Percentiles rank a stretch among this genome's conserved stretches.
Evolutionary conservation across 2,113 vertebrate species (phyloP).

Genomic region (Leucoraja erinaceus): DNA sequence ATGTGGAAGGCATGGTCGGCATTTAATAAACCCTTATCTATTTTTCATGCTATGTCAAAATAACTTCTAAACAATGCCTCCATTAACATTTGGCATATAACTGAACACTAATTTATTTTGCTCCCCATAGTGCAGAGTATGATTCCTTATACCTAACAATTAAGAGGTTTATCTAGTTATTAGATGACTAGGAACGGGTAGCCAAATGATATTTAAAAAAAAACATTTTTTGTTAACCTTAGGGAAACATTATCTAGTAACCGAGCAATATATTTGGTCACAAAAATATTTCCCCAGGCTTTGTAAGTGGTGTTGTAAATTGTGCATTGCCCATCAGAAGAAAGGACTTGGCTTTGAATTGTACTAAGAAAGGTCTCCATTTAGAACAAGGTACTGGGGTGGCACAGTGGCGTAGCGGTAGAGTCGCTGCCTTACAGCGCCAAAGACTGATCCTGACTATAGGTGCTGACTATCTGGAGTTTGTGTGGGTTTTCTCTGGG

Average conservation of each 20-base stretch:
- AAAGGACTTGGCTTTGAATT: neutral
- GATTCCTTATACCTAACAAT: slow-evolving; percentile 29
- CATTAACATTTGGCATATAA: slow-evolving; percentile 21
- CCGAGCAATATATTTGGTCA: neutral
- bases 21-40: slow-evolving; percentile 26
- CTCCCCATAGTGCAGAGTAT: slow-evolving; percentile 29
- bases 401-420: too few relatives aligned
- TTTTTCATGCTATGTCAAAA: slow-evolving; percentile 19
- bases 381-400: neutral
- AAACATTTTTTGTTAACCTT: neutral
- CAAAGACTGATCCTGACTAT: too few relatives aligned
- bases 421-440: too few relatives aligned
- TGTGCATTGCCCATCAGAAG: neutral
- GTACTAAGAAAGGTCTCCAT: neutral
- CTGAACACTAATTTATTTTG: slow-evolving; percentile 21
- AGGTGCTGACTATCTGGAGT: too few relatives aligned
- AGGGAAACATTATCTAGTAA: neutral
- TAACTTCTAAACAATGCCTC: slow-evolving; percentile 27
- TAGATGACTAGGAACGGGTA: slow-evolving; percentile 19
- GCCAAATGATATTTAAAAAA: neutral
- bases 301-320: neutral
- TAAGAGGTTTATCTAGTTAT: slow-evolving; percentile 31
- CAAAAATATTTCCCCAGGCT: neutral
- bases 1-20: neutral
- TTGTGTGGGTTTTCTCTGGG: too few relatives aligned